These are phyloP conservation scores for Pteruthius melanotis DNA, from an alignment of 2,113 vertebrate genomes.

Conservation along the genomic window DNA sequence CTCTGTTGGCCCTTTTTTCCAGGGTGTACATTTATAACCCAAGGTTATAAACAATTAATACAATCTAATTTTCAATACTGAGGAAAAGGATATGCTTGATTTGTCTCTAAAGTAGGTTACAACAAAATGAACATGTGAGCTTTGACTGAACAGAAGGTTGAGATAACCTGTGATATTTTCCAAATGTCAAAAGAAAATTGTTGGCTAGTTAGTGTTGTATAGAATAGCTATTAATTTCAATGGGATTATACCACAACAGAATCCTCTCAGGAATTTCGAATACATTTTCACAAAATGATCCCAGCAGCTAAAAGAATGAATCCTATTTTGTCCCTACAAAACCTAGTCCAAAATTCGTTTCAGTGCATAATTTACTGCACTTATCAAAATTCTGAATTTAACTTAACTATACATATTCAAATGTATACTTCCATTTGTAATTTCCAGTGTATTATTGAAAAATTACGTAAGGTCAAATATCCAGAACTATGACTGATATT, in stretches of 20 bases:
- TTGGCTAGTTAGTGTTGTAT: neutral
- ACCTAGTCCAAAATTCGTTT: neutral
- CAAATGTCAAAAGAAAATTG: neutral
- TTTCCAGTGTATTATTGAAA: neutral
- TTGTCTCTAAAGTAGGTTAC: neutral
- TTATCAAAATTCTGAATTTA: neutral
- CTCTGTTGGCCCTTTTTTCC: neutral
- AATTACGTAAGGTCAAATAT: neutral
- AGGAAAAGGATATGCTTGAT: neutral
- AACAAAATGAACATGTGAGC: neutral
- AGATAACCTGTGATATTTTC: conserved; percentile 20
- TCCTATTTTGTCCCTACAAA: neutral
- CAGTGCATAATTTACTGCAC: neutral
- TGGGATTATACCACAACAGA: neutral
- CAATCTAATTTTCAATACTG: neutral
- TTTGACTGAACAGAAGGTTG: neutral
- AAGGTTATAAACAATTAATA: neutral
- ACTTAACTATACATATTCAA: neutral
- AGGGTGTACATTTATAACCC: neutral
- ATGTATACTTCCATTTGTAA: neutral
- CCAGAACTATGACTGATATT: neutral
- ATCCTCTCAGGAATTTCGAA: neutral
- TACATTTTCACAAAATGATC: neutral
- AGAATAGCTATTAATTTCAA: neutral
- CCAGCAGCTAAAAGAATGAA: neutral